phyloP scores from a whole-genome alignment of 2,888 invertebrate species.

The Philopedon plagiatum region DNA sequence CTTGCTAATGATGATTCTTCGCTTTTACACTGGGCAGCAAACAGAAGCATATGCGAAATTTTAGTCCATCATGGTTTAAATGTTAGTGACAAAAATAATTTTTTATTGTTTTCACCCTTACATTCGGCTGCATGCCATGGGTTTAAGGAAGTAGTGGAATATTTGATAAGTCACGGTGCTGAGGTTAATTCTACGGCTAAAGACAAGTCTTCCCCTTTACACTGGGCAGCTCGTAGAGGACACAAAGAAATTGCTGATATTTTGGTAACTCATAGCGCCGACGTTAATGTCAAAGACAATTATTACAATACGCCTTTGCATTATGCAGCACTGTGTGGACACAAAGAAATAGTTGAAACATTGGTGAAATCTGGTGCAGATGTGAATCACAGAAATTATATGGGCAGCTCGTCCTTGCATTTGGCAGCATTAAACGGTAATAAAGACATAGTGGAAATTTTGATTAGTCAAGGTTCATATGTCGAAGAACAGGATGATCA shows the following conservation, averaged over 20 bases:
- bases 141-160: slow-evolving; percentile 6
- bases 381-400: neutral
- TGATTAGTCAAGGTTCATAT: slow-evolving; percentile 68
- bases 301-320: slow-evolving; percentile 62
- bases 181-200: too few species aligned
- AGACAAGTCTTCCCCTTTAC: slow-evolving; percentile 48
- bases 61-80: slow-evolving; percentile 11
- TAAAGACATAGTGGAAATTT: slow-evolving; percentile 65
- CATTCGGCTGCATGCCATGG: slow-evolving; percentile 45
- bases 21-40: slow-evolving; percentile 20
- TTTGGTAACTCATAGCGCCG: slow-evolving; percentile 7
- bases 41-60: slow-evolving; percentile 7
- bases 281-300: slow-evolving; percentile 50
- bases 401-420: neutral
- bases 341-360: neutral
- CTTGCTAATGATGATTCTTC: neutral
- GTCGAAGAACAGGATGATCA: slow-evolving; percentile 66
- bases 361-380: slow-evolving; percentile 8
- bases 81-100: slow-evolving; percentile 11
- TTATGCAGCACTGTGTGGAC: neutral
- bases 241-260: slow-evolving; percentile 19
- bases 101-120: slow-evolving; percentile 51
- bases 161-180: slow-evolving; percentile 33
- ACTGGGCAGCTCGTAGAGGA: slow-evolving; percentile 45
- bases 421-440: slow-evolving; percentile 69